Percentiles rank a stretch among this genome's conserved stretches.
Conservation (phyloP, 1,140 invertebrate genomes). For the Cotesia chilonis region DNA sequence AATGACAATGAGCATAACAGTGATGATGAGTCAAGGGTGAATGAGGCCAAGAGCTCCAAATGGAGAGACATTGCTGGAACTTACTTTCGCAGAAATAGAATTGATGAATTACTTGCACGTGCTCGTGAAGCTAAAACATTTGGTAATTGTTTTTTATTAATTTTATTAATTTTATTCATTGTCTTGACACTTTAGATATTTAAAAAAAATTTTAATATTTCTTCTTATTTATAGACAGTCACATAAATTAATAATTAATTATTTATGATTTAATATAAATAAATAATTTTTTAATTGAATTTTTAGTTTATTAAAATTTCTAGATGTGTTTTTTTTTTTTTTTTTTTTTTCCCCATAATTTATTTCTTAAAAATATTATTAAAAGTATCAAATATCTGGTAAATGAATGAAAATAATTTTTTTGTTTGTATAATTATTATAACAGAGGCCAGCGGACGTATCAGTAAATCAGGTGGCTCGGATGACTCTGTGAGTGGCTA, state of each 20-base stretch:
- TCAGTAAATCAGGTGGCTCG: constrained; percentile 60
- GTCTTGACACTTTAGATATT: too few relatives aligned
- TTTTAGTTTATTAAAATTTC: too few relatives aligned
- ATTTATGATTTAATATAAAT: neutral
- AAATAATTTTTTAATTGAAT: too few relatives aligned
- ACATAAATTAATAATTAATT: neutral
- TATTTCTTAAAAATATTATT: too few relatives aligned
- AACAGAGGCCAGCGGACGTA: constrained; percentile 49
- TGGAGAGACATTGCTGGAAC: constrained; percentile 53
- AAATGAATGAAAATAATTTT: neutral
- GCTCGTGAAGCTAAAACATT: constrained; percentile 58
- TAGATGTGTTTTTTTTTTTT: neutral
- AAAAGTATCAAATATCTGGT: too few relatives aligned
- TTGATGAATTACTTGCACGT: constrained; percentile 57
- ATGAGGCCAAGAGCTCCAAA: constrained; percentile 31
- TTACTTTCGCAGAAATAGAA: constrained; percentile 60
- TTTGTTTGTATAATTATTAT: constrained; percentile 28
- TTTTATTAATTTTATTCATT: constrained; percentile 1
- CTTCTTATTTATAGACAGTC: neutral
- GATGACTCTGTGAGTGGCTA: constrained; percentile 48
- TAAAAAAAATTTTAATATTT: too few relatives aligned
- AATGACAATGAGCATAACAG: constrained; percentile 32
- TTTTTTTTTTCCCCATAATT: too few relatives aligned
- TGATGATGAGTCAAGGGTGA: constrained; percentile 34
- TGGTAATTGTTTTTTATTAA: constrained; percentile 47